Evolutionary conservation across 2,797 vertebrate species (phyloP).

Genomic region (Sebastes reedi): DNA sequence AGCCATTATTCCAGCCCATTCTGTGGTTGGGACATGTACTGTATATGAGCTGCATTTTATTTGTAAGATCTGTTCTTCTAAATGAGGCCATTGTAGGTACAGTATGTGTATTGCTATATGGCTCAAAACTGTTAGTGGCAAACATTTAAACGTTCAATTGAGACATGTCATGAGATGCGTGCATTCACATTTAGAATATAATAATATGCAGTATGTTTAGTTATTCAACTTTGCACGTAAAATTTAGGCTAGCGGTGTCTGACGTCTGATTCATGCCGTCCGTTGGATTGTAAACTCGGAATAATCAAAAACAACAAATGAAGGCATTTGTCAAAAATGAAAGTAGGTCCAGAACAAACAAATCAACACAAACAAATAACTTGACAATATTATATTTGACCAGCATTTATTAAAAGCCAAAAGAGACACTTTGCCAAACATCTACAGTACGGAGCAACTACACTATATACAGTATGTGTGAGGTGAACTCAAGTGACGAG

Average conservation of each 20-base stretch:
- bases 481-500: not conserved
- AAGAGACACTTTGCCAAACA: not conserved
- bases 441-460: not conserved
- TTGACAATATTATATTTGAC: not conserved
- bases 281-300: not conserved
- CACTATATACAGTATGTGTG: not conserved
- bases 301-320: not conserved
- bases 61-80: not conserved
- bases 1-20: not conserved
- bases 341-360: not conserved
- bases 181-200: not conserved
- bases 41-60: not conserved
- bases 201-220: not conserved
- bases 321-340: not conserved
- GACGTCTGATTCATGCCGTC: not conserved
- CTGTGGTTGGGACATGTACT: not conserved
- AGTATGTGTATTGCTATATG: not conserved
- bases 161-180: not conserved
- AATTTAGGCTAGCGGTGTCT: not conserved
- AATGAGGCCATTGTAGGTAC: not conserved
- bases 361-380: not conserved
- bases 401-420: not conserved
- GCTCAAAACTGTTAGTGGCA: not conserved
- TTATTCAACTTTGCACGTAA: not conserved
- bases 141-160: not conserved